Evolutionary conservation across 2,113 vertebrate genomes (phyloP).

Genomic region (Calyptommatus sinebrachiatus): DNA sequence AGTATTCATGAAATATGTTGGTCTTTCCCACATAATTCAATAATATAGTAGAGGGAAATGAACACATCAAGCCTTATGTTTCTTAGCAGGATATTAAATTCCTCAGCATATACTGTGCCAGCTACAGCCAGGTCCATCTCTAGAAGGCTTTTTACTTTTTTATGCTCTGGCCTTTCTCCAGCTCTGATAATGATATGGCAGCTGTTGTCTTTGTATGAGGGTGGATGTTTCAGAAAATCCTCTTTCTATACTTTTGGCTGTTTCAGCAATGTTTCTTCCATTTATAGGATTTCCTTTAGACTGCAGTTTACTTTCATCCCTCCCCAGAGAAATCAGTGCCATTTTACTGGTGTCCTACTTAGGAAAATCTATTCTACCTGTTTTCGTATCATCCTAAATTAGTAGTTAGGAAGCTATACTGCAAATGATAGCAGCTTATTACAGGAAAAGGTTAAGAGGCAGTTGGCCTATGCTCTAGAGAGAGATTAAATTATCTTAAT

Average conservation of each 20-base stretch:
- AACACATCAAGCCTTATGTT: neutral
- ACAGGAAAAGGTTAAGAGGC: slow-evolving; percentile 12
- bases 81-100: neutral
- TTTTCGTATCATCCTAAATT: neutral
- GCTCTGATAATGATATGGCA: neutral
- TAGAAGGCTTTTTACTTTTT: neutral
- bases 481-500: slow-evolving; percentile 7
- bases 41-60: neutral
- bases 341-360: neutral
- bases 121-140: neutral
- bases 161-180: neutral
- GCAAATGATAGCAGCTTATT: slow-evolving; percentile 1
- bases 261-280: neutral
- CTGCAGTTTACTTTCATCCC: neutral
- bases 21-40: neutral
- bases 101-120: neutral
- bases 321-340: neutral
- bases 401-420: slow-evolving; percentile 8
- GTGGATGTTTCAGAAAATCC: neutral
- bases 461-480: neutral
- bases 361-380: slow-evolving; percentile 16
- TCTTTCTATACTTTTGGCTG: neutral
- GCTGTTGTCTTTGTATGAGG: neutral
- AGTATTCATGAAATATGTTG: neutral
- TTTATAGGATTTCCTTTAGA: slow-evolving; percentile 17